Conservation (phyloP, 2,797 vertebrate species). For the Arvicola amphibius region DNA sequence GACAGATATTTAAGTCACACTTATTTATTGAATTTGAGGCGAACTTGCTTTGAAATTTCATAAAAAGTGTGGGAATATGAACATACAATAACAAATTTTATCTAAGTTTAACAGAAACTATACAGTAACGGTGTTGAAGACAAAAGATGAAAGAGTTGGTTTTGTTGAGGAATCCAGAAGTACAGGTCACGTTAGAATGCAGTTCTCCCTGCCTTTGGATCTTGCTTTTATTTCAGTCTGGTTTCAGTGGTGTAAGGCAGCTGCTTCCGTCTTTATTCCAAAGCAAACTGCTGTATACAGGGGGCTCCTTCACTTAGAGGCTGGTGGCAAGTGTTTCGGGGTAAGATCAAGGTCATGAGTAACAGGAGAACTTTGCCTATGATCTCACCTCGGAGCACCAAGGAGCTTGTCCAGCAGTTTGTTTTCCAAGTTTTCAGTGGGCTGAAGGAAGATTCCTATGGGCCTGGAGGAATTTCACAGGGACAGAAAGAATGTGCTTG, state of each 20-base stretch:
- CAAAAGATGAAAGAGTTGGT: not conserved
- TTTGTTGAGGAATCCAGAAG: not conserved
- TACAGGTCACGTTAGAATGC: not conserved
- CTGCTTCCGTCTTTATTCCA: constrained; percentile 13
- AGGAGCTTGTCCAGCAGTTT: constrained; percentile 64
- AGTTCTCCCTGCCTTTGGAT: constrained; percentile 2
- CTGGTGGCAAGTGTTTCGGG: constrained; percentile 46
- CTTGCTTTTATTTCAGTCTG: not conserved
- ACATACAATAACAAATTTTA: constrained; percentile 15
- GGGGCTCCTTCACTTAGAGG: constrained; percentile 23
- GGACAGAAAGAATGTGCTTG: constrained; percentile 72
- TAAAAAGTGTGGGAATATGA: constrained; percentile 37
- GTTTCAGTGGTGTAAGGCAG: constrained; percentile 28
- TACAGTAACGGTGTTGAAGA: not conserved
- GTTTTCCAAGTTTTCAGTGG: constrained; percentile 66
- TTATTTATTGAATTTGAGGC: constrained; percentile 17
- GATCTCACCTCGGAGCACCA: constrained; percentile 68
- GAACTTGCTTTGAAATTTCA: constrained; percentile 1
- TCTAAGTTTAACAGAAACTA: not conserved
- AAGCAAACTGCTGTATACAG: constrained; percentile 23
- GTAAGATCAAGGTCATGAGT: constrained; percentile 74
- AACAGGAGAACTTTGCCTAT: constrained; percentile 65
- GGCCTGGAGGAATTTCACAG: constrained; percentile 68
- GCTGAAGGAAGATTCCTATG: constrained; percentile 64
- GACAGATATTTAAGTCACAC: not conserved